Conservation (phyloP, 2,797 vertebrate species). For the Lagorchestes hirsutus region DNA sequence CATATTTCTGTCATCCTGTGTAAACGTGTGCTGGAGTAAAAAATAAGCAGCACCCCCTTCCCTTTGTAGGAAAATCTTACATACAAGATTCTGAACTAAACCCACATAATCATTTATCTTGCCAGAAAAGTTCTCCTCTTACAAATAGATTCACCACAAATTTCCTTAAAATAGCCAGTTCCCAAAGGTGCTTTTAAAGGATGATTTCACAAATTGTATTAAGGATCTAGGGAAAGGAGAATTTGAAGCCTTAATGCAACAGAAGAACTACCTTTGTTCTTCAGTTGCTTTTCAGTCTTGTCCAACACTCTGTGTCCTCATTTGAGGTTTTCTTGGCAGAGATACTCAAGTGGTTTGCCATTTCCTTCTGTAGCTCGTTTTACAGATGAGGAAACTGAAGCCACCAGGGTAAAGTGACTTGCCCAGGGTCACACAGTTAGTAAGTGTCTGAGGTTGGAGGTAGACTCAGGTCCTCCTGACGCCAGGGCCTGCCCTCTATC, state of each 20-base stretch:
- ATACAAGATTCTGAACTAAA: not conserved
- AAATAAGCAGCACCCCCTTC: not conserved
- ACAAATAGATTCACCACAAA: constrained; percentile 32
- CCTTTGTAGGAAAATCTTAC: not conserved
- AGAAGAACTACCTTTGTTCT: not conserved
- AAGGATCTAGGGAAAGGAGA: constrained; percentile 4
- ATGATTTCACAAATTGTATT: constrained; percentile 19
- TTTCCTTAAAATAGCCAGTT: constrained; percentile 36
- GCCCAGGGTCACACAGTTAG: not conserved
- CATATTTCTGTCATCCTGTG: not conserved
- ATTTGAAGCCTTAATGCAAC: not conserved
- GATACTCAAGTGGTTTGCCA: not conserved
- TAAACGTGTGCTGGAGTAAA: not conserved
- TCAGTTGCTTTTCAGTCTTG: not conserved
- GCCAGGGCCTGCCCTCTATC: not conserved
- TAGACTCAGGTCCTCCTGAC: not conserved
- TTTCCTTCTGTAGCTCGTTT: not conserved
- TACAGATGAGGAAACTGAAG: not conserved
- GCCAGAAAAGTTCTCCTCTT: constrained; percentile 24
- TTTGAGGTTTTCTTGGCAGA: not conserved
- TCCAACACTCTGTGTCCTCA: not conserved
- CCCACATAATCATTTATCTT: constrained; percentile 30
- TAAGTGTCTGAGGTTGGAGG: not conserved
- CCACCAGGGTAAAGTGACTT: not conserved
- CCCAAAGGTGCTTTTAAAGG: not conserved